Base-by-base conservation (phyloP, 2,888 invertebrate genomes). In the Diadegma fenestrale region DNA sequence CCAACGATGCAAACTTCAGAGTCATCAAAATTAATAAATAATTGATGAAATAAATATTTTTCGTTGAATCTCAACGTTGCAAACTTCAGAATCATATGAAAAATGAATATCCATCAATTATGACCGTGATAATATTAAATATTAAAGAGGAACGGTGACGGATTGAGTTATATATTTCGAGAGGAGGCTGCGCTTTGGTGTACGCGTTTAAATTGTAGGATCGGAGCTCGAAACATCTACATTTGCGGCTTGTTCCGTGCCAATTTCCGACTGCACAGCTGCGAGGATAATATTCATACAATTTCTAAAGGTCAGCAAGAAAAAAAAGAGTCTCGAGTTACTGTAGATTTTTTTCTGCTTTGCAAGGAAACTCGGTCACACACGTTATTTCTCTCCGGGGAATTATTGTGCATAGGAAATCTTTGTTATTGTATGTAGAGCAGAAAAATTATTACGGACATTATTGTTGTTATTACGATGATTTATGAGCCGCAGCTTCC, bases 231-330 rank as follows among this genome's bases (percentile, higher is more conserved):
- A 22, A 48, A 33, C 61, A 26, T 76, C 51, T 30, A 19, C 37
- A 43, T 75, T 19, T 48, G 12, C 33, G 12, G 30, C 41, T 37
- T 45, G 30, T 54, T 71, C 48, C 22, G 19, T 30, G 33, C 37
- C 45, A 71, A 77, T 61, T 82, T 82, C 72, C 82, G 72, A 77
- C 48, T 68, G 43, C 12, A 41, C 48, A 61, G 48, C 22, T 10
- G 37, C 45, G 51, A 69, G 48, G 10, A 64, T 54, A 33, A 17
- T 61, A 80, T 72, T 81, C 63, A 73, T 58, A 66, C 17, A 51
- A 81, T 77, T 68, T 58, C 43, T 58, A 77, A 81, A 81, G 77
- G 72, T 81, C 80, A 78, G 61, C 19, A 14, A 19, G 19, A 51
- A 17, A 68, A 14, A 68, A 54, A 26, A 68, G 45, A 58, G 6